Evolutionary conservation across 2,888 invertebrate genomes (phyloP).

Genomic region (Megalurothrips usitatus): DNA sequence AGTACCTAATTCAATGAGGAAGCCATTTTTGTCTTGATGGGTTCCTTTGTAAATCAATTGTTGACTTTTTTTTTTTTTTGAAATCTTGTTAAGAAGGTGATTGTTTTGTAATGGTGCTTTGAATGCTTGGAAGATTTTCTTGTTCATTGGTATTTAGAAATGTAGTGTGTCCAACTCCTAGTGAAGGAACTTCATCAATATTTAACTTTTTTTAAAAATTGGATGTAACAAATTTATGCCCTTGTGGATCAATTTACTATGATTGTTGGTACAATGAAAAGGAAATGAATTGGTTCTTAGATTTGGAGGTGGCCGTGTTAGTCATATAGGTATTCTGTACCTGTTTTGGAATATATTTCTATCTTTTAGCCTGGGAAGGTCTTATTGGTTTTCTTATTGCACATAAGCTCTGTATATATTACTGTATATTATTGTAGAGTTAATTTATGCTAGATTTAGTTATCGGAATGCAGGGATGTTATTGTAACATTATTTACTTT

Average conservation of each 20-base stretch:
- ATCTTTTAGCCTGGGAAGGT: slow-evolving; percentile 9
- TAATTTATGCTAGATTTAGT: slow-evolving; percentile 17
- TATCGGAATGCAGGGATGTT: slow-evolving; percentile 21
- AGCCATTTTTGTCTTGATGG: neutral
- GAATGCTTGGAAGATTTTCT: neutral
- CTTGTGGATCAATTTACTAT: neutral
- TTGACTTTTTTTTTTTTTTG: neutral
- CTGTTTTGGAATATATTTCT: neutral
- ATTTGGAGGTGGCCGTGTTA: neutral
- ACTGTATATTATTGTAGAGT: slow-evolving; percentile 15
- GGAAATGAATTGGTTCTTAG: neutral
- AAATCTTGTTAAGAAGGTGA: slow-evolving; percentile 11
- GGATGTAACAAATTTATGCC: neutral
- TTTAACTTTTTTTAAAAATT: neutral
- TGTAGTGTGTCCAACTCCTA: neutral
- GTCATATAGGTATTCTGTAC: slow-evolving; percentile 21
- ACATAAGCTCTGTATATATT: neutral
- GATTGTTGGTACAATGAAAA: neutral
- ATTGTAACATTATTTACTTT: neutral
- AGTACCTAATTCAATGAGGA: neutral
- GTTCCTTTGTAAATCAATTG: neutral
- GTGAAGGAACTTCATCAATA: neutral
- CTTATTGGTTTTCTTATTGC: slow-evolving; percentile 3
- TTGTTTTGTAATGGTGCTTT: slow-evolving; percentile 13
- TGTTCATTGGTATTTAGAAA: slow-evolving; percentile 5